phyloP scores from a whole-genome alignment of 2,888 invertebrate species.

The Brachypterus glaber region DNA sequence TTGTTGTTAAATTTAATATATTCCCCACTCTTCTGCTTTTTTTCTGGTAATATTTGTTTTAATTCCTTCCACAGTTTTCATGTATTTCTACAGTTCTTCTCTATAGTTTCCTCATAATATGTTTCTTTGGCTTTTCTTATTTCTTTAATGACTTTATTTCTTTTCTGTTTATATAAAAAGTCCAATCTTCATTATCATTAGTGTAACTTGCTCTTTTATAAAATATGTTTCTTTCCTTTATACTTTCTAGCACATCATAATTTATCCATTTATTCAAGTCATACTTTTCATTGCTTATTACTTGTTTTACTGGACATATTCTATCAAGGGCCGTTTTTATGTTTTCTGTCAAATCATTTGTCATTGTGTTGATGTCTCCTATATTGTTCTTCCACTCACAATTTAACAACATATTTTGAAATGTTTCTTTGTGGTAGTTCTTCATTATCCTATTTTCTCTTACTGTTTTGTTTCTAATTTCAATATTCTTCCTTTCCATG shows the following conservation, averaged over 20 bases:
- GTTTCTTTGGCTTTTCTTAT: too few relatives aligned
- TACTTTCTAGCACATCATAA: background rate
- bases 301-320: conserved; percentile 2
- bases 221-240: background rate
- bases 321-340: background rate
- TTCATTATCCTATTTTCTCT: background rate
- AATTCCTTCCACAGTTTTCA: conserved; percentile 2
- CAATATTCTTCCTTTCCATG: too few relatives aligned
- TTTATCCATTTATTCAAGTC: conserved; percentile 1
- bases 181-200: background rate
- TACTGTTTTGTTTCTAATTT: background rate
- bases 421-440: background rate
- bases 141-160: too few relatives aligned
- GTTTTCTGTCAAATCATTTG: background rate
- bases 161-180: background rate
- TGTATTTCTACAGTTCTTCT: background rate
- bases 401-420: background rate
- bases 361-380: background rate
- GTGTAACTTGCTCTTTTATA: background rate
- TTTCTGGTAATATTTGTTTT: background rate
- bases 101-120: background rate
- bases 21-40: background rate
- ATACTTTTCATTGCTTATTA: background rate
- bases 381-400: background rate
- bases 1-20: conserved; percentile 4